Base-by-base conservation (phyloP, 1,140 invertebrate species). In the Drosophila truncata region DNA sequence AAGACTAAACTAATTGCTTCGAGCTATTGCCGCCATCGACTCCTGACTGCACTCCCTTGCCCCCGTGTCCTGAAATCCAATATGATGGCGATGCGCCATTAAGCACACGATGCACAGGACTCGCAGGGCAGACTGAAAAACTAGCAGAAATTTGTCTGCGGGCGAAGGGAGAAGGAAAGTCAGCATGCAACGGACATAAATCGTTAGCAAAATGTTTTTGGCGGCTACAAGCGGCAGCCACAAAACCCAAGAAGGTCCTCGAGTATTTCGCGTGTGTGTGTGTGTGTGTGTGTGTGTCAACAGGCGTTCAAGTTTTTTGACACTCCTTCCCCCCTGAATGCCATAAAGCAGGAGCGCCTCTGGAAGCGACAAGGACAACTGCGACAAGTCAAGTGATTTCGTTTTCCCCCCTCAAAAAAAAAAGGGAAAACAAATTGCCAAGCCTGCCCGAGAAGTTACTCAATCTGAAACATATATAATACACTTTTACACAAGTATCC, bases 191-290 rank as follows among this genome's bases (percentile, higher is more conserved):
- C 83, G 80, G 83, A 86, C 83, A 86, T 86, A 86, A 86, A 86
- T 86, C 83, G 83, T 86, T 87, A 86, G 83, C 83, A 87, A 86
- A 86, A 86, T 86, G 83, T 83, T 86, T 86, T 87, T 87, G 83
- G 83, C 83, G 83, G 84, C 78, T 86, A 87, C 82, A 86, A 82
- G 82, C 79, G 70, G 52, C 73, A 60, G 64, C 60, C 54, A 42
- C 72, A 63, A 59, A 59, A 65, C 71, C 71, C 42, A 58, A 59
- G 79, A 50, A 54, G 44, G 52, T 46, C n/a, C 47, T 27, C 18
- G 13, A 80, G 82, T 80, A 64, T 63, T 72, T 82, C 79, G 82
- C 79, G 77, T 61, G 72, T 4, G 27, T 29, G 27, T 64, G 72
- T 61, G 72, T 4, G 27, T 29, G 27, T 64, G 72, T 85, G 83